Evolutionary conservation across 2,797 vertebrate species (phyloP), one percentile per base, ranked within the genome.

Genomic region (Alectoris magna): DNA sequence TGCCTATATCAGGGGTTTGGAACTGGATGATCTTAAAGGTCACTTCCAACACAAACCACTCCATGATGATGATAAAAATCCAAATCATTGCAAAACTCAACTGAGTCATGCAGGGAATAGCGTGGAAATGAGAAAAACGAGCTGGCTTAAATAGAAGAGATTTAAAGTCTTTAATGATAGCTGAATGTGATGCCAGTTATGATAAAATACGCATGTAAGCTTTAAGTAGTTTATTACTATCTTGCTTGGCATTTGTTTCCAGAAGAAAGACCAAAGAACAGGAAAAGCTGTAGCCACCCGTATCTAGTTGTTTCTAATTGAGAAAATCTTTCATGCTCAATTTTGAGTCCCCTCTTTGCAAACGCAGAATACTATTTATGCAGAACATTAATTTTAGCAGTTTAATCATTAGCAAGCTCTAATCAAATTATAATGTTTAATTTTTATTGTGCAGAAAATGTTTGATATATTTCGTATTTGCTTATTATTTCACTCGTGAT

Each of bases 371-470:
- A 38, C 56, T 63, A 24, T 73, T 91, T 91, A 49, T 91, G 73
- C 85, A 90, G 73, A 83, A 88, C 48, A 81, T 86, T 76, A 64
- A 90, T 88, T 91, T 71, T 73, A 78, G 31, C 41, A 21, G 7
- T 84, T 81, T 91, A 83, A 85, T 93, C 9, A 11, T 92, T 81
- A 81, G 16, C 73, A 92, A 91, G 36, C 60, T 69, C 63, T 9
- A 77, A 69, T 94, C 46, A 80, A 82, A 83, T 87, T 34, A 72
- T 26, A 71, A 41, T 84, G n/a, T 77, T 91, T 91, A 59, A 83
- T 88, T 90, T 88, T 95, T 88, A 60, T 79, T 59, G 41, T 48
- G 39, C 46, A 72, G 78, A 91, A 94, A 87, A 67, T 83, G 23
- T 41, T 78, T 66, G 41, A 67, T 67, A 6, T 68, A 80, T 91